Conservation (phyloP, 1,140 invertebrate genomes). For the Anastrepha obliqua region DNA sequence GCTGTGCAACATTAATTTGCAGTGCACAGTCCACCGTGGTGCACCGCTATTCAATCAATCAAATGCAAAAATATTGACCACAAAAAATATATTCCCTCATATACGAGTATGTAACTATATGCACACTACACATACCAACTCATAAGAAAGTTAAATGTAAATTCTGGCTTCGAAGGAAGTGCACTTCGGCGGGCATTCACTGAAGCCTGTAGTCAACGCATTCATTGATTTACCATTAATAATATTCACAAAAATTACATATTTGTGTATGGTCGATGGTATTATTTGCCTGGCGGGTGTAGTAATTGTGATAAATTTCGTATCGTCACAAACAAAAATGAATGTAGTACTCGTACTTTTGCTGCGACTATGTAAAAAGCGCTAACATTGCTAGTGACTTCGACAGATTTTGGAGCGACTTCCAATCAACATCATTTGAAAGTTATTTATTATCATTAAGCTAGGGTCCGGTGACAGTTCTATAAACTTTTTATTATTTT, state of each 20-base stretch:
- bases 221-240: constrained; percentile 72
- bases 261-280: constrained; percentile 56
- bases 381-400: background rate
- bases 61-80: constrained; percentile 64
- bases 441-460: constrained; percentile 7
- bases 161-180: background rate
- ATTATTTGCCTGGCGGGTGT: constrained; percentile 69
- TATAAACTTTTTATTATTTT: background rate
- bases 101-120: constrained; percentile 54
- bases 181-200: background rate
- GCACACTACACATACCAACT: background rate
- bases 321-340: constrained; percentile 1
- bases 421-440: constrained; percentile 25
- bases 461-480: background rate
- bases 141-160: background rate
- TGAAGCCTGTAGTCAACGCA: background rate
- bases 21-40: background rate
- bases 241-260: constrained; percentile 62
- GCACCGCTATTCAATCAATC: constrained; percentile 66
- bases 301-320: constrained; percentile 72
- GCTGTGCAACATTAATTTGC: background rate
- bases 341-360: background rate
- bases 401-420: background rate
- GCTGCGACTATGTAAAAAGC: background rate
- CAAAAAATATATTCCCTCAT: constrained; percentile 61